Conservation (phyloP, 2,888 invertebrate species). For the Eurois occulta region DNA sequence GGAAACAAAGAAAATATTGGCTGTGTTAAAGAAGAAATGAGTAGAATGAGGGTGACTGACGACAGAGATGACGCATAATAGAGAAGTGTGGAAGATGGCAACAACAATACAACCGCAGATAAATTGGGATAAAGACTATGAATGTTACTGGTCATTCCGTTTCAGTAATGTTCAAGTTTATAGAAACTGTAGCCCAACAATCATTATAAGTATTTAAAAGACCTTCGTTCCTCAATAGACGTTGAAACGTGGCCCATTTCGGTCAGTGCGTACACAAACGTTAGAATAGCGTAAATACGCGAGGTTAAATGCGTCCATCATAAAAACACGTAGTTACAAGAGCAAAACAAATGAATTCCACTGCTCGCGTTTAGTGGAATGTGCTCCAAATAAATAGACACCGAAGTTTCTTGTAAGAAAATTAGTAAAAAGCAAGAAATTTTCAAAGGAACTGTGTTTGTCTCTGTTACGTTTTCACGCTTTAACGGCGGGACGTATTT, state of each 20-base stretch:
- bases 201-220: background rate
- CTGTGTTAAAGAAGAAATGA: no score
- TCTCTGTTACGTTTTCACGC: background rate
- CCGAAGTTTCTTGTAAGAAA: background rate
- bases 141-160: background rate
- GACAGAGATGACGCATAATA: background rate
- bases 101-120: background rate
- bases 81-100: background rate
- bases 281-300: constrained; percentile 24
- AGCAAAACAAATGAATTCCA: constrained; percentile 43
- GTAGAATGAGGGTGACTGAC: background rate
- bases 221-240: background rate
- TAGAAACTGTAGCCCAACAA: background rate
- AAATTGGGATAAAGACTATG: background rate
- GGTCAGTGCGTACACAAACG: constrained; percentile 20
- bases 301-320: constrained; percentile 39
- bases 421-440: background rate
- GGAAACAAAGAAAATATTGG: no score
- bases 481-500: background rate
- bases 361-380: constrained; percentile 3
- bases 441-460: background rate
- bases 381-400: constrained; percentile 7
- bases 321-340: constrained; percentile 37
- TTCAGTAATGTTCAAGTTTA: background rate
- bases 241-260: constrained; percentile 27